A percentile compares a stretch with the other conserved stretches of the same genome.
Evolutionary conservation across 2,797 vertebrate genomes (phyloP).

Genomic region (Lates japonicus): DNA sequence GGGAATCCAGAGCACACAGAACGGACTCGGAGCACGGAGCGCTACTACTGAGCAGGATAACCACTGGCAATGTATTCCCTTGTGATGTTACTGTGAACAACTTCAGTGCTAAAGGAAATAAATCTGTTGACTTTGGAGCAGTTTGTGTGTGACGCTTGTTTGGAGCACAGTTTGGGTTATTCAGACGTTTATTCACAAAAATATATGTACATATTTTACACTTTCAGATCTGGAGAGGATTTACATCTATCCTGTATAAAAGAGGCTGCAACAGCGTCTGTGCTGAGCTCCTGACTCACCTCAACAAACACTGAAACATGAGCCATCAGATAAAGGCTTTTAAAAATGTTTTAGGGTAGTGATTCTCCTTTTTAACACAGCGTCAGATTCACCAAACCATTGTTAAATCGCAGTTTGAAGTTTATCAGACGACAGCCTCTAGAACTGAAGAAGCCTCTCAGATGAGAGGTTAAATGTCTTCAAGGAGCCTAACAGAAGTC

Average conservation of each 20-base stretch:
- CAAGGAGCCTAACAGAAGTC: too few relatives aligned
- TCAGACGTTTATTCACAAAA: slow-evolving; percentile 12
- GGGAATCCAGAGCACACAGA: slow-evolving; percentile 82
- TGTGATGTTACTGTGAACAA: slow-evolving; percentile 97
- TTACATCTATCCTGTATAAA: background rate
- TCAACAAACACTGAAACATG: too few relatives aligned
- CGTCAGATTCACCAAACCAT: too few relatives aligned
- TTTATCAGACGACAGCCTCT: too few relatives aligned
- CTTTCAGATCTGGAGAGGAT: background rate
- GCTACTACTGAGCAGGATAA: slow-evolving; percentile 86
- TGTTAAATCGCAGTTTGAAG: too few relatives aligned
- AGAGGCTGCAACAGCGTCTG: too few relatives aligned
- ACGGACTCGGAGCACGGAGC: slow-evolving; percentile 81
- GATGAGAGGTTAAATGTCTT: too few relatives aligned
- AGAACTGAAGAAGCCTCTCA: too few relatives aligned
- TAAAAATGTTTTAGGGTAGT: background rate
- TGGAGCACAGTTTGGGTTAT: slow-evolving; percentile 21
- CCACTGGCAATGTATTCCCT: slow-evolving; percentile 90
- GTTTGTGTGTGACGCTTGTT: slow-evolving; percentile 20
- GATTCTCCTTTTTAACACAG: too few relatives aligned
- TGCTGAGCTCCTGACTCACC: too few relatives aligned
- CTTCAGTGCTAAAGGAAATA: slow-evolving; percentile 96
- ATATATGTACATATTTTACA: slow-evolving; percentile 32
- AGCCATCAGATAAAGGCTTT: background rate
- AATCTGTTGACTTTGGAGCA: slow-evolving; percentile 91